Conservation (phyloP, 2,113 vertebrate species). For the Brienomyrus brachyistius region DNA sequence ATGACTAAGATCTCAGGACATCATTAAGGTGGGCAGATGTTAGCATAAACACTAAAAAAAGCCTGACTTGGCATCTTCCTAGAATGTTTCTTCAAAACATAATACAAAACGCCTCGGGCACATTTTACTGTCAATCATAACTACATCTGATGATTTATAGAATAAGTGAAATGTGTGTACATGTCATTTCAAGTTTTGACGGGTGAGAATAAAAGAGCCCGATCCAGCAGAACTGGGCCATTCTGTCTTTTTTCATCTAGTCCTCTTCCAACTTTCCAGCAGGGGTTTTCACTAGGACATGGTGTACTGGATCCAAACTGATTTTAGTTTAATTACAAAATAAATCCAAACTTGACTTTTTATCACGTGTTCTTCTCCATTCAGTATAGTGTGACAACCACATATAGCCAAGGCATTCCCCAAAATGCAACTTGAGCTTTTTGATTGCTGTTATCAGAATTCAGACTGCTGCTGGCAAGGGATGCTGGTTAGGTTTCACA, state of each 20-base stretch:
- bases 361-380: constrained; percentile 23
- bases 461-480: background rate
- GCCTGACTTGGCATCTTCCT: background rate
- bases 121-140: constrained; percentile 2
- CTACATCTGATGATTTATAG: background rate
- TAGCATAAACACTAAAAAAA: background rate
- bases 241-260: background rate
- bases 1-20: background rate
- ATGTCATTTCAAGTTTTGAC: background rate
- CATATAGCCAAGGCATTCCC: background rate
- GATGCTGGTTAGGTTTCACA: background rate
- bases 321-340: constrained; percentile 21
- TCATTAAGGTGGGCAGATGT: constrained; percentile 9
- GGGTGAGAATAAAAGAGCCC: background rate
- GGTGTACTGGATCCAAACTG: constrained; percentile 25
- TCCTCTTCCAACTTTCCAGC: constrained; percentile 4
- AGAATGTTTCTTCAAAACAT: background rate
- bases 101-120: background rate
- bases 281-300: constrained; percentile 30
- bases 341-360: constrained; percentile 18
- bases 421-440: background rate
- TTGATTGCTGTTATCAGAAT: background rate
- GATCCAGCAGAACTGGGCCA: background rate
- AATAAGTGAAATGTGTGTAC: background rate
- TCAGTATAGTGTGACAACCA: background rate